Conservation (phyloP, 2,888 invertebrate genomes). For the Selenia dentaria region DNA sequence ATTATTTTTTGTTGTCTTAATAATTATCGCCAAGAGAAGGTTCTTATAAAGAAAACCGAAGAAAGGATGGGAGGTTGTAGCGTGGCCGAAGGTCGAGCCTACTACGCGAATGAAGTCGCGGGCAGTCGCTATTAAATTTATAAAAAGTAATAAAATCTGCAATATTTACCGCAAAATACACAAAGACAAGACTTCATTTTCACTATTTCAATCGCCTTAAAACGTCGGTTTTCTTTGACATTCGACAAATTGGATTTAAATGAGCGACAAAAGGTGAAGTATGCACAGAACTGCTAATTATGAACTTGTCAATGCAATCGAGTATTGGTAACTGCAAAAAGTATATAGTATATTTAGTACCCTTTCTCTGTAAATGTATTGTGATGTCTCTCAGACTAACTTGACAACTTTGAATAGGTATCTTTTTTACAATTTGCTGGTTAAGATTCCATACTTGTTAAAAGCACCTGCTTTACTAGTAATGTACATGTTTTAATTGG, state of each 20-base stretch:
- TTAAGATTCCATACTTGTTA: constrained; percentile 2
- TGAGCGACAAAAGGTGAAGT: constrained; percentile 3
- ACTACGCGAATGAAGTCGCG: too few relatives aligned
- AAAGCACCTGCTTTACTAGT: constrained; percentile 13
- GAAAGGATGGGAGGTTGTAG: too few relatives aligned
- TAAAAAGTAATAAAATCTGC: neutral
- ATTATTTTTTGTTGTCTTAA: too few relatives aligned
- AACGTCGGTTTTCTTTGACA: constrained; percentile 11
- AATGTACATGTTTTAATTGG: constrained; percentile 12
- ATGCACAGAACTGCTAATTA: neutral
- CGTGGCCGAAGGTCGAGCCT: too few relatives aligned
- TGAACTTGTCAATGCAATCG: constrained; percentile 2
- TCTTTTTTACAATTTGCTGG: neutral
- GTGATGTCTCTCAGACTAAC: neutral
- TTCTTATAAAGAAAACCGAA: too few relatives aligned
- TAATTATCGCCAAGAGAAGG: too few relatives aligned
- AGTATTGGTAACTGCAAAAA: neutral
- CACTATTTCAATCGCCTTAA: neutral
- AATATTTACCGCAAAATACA: too few relatives aligned
- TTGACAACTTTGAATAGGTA: neutral
- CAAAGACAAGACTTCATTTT: too few relatives aligned
- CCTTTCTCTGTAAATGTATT: neutral
- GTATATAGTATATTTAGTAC: neutral
- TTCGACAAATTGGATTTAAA: constrained; percentile 17
- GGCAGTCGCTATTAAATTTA: too few relatives aligned